Percentiles rank a stretch among this genome's conserved stretches.
Evolutionary conservation across 2,888 invertebrate genomes (phyloP).

Genomic region (Bombyx huttoni): DNA sequence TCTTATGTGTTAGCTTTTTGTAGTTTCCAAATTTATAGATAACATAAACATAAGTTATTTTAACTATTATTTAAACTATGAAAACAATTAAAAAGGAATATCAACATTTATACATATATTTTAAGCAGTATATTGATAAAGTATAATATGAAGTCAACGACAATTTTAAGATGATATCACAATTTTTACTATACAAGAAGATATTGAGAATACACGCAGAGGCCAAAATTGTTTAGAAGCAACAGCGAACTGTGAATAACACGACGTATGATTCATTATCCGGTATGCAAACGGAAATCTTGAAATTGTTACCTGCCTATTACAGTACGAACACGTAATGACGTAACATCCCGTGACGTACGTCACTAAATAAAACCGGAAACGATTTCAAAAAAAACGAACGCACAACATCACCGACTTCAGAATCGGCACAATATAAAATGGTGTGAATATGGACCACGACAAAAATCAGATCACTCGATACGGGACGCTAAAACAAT

Average conservation of each 20-base stretch:
- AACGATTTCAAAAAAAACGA: not conserved
- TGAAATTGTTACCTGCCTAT: not conserved
- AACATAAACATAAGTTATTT: not conserved
- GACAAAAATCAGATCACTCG: slow-evolving; percentile 39
- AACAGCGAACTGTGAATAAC: slow-evolving; percentile 46
- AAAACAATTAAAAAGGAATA: not conserved
- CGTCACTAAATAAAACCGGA: not conserved
- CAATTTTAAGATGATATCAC: slow-evolving; percentile 66
- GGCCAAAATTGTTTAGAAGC: slow-evolving; percentile 62
- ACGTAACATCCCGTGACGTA: not conserved
- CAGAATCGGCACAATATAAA: slow-evolving; percentile 23
- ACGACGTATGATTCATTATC: not conserved
- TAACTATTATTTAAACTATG: not conserved
- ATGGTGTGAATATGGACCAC: slow-evolving; percentile 27
- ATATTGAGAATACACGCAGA: slow-evolving; percentile 59
- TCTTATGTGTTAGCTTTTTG: slow-evolving; percentile 26
- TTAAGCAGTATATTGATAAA: not conserved
- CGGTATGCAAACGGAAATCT: not conserved
- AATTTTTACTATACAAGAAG: slow-evolving; percentile 70
- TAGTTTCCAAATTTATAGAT: slow-evolving; percentile 14
- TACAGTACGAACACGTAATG: not conserved
- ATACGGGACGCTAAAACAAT: slow-evolving; percentile 34
- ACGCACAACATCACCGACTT: slow-evolving; percentile 32
- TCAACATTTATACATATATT: not conserved
- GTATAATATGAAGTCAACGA: slow-evolving; percentile 1